These are phyloP conservation scores for Bufotes viridis DNA, from an alignment of 2,797 vertebrate genomes.

Conservation along the genomic window DNA sequence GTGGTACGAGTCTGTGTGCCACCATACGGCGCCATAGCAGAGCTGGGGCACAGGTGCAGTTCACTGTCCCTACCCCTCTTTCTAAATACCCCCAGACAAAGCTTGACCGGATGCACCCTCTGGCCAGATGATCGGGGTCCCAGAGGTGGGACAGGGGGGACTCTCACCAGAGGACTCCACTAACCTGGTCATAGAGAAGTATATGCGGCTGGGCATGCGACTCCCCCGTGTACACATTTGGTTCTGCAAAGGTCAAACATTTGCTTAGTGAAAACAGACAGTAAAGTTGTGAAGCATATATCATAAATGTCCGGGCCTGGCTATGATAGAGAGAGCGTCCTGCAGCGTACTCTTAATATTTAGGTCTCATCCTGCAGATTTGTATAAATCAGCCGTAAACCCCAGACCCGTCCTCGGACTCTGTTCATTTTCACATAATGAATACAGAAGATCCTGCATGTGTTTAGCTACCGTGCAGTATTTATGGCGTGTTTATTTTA, in stretches of 20 bases:
- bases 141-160: too few relatives aligned
- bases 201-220: neutral
- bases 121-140: too few relatives aligned
- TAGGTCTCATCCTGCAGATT: neutral
- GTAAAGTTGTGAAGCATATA: neutral
- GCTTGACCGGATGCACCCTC: too few relatives aligned
- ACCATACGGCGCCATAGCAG: too few relatives aligned
- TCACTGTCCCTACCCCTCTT: too few relatives aligned
- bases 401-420: conserved; percentile 14
- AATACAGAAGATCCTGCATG: conserved; percentile 16
- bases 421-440: conserved; percentile 14
- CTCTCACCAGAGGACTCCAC: too few relatives aligned
- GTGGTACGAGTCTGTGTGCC: too few relatives aligned
- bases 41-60: too few relatives aligned
- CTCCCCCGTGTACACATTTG: neutral
- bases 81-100: too few relatives aligned
- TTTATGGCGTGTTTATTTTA: conserved; percentile 13
- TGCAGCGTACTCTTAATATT: conserved; percentile 14
- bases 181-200: too few relatives aligned
- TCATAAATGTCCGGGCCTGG: neutral
- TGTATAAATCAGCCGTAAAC: conserved; percentile 20
- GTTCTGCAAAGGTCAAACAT: neutral
- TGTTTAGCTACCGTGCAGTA: neutral
- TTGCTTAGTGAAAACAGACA: conserved; percentile 12
- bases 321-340: neutral